Base-by-base conservation (phyloP, 1,140 invertebrate genomes). In the Euwallacea fornicatus region DNA sequence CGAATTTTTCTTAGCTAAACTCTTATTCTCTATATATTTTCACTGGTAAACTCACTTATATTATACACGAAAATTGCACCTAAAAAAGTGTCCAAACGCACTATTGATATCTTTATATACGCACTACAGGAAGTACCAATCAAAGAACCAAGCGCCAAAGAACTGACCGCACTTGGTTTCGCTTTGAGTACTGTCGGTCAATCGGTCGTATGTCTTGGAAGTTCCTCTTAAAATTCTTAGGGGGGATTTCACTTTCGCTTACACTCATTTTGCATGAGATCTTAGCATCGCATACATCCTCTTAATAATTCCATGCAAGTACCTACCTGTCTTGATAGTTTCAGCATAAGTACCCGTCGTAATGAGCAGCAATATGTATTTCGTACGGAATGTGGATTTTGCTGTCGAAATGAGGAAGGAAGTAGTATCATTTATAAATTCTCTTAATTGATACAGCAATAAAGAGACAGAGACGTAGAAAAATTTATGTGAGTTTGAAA, bases 181-280 rank as follows among this genome's bases (percentile, higher is more conserved):
- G 63, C 56, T 61, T 64, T 64, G 42, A 60, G 15, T 15, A 33
- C 71, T 63, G 47, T 72, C 71, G 71, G 65, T 72, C 71, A 72
- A 62, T 72, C 71, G 71, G 71, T 72, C 64, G 71, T 68, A 44
- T 56, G 65, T 72, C 71, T 63, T 62, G 60, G 59, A 65, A 64
- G 62, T 70, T 66, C 46, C 60, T n/a, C 44, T 46, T 43, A 11
- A 41, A 59, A 9, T 16, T 46, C 42, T 46, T n/a, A 58, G 41
- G 50, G 67, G 59, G 66, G 73, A 69, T 43, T 43, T 66, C 65
- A 74, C 73, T 74, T 74, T 74, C 73, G 64, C 65, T 50, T 11
- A 50, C 46, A 11, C 2, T 50, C 13, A 13, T 11, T 50, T 50
- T 50, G 21, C 21, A 33, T 33, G 21, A 2, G 21, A 33, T 33